phyloP scores from a whole-genome alignment of 1,140 invertebrate species.

The Cherax quadricarinatus region DNA sequence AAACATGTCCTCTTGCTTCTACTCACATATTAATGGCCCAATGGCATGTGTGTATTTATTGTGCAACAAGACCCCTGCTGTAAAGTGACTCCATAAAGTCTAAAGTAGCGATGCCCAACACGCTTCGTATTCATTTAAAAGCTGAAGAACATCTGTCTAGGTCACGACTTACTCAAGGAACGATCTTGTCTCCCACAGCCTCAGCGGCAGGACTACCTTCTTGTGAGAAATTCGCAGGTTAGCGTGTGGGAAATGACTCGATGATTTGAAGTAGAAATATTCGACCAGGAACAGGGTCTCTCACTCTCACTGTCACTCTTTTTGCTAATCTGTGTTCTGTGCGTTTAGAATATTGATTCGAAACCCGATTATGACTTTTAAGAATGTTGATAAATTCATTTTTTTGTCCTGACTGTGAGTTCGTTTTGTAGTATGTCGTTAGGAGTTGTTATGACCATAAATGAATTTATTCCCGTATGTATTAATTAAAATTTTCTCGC shows the following conservation, averaged over 20 bases:
- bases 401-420: too few relatives aligned
- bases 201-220: background rate
- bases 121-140: constrained; percentile 37
- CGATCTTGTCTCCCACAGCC: constrained; percentile 6
- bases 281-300: too few relatives aligned
- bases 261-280: background rate
- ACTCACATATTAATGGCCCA: constrained; percentile 38
- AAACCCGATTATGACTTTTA: too few relatives aligned
- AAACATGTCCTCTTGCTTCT: constrained; percentile 24
- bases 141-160: background rate
- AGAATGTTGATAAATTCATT: too few relatives aligned
- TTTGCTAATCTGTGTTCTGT: too few relatives aligned
- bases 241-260: background rate
- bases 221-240: constrained; percentile 8
- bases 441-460: too few relatives aligned
- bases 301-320: too few relatives aligned
- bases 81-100: constrained; percentile 18
- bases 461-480: too few relatives aligned
- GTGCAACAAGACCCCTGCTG: constrained; percentile 9
- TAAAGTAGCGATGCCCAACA: constrained; percentile 29
- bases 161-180: constrained; percentile 17
- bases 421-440: too few relatives aligned
- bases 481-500: too few relatives aligned
- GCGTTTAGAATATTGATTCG: too few relatives aligned
- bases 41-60: constrained; percentile 41